A percentile compares a stretch with the other conserved stretches of the same genome.
Conservation (phyloP, 2,888 invertebrate species). For the Yponomeuta malinellus region DNA sequence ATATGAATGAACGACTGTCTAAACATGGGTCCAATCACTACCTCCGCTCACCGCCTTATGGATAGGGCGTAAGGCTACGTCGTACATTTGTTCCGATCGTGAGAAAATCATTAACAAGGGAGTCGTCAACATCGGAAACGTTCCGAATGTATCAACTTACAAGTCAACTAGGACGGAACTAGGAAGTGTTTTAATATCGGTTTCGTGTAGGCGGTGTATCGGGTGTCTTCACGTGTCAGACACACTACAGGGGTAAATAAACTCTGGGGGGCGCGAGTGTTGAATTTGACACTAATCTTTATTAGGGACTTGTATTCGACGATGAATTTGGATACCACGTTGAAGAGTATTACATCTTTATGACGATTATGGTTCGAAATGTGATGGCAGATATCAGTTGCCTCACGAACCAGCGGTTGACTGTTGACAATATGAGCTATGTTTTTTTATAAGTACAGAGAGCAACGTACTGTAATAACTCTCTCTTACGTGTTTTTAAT, state of each 20-base stretch:
- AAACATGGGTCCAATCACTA: too few relatives aligned
- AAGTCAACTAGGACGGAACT: slow-evolving; percentile 11
- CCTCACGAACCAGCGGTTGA: too few relatives aligned
- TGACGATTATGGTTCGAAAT: too few relatives aligned
- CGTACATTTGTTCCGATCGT: neutral
- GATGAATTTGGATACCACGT: neutral
- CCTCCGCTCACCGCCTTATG: too few relatives aligned
- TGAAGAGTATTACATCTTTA: neutral
- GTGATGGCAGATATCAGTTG: too few relatives aligned
- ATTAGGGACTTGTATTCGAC: slow-evolving; percentile 15
- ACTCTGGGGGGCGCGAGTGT: slow-evolving; percentile 10
- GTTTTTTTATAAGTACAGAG: too few relatives aligned
- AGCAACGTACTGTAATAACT: too few relatives aligned
- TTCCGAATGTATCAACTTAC: slow-evolving; percentile 4
- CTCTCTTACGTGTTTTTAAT: too few relatives aligned
- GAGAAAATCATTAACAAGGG: neutral
- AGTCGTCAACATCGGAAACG: slow-evolving; percentile 3
- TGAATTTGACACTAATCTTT: slow-evolving; percentile 12
- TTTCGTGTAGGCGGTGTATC: slow-evolving; percentile 6
- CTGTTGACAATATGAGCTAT: too few relatives aligned
- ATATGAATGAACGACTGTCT: too few relatives aligned
- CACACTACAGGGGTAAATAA: slow-evolving; percentile 8
- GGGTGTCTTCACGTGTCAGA: neutral
- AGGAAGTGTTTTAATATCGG: slow-evolving; percentile 14
- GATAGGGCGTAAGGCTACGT: too few relatives aligned